Conservation (phyloP, 2,888 invertebrate genomes). For the Sminthurinus aureus region DNA sequence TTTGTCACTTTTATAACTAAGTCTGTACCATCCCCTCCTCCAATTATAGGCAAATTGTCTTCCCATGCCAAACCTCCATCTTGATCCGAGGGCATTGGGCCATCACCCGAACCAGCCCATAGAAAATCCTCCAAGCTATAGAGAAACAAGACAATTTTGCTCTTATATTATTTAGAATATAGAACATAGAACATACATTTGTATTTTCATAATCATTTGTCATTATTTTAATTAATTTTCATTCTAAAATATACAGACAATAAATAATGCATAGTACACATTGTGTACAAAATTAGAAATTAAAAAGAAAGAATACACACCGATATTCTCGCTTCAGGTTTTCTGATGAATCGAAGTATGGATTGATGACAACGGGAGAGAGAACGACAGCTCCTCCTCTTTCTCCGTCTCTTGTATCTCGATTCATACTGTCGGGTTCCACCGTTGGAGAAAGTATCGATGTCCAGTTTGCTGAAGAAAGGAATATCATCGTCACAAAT, state of each 20-base stretch:
- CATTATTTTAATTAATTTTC: not conserved
- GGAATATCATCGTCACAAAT: not conserved
- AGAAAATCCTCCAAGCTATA: conserved; percentile 80
- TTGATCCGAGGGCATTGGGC: conserved; percentile 64
- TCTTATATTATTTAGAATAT: too few species aligned
- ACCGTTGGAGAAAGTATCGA: not conserved
- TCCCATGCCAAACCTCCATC: conserved; percentile 59
- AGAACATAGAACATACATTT: too few species aligned
- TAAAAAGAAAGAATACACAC: not conserved
- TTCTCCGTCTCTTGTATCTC: too few species aligned
- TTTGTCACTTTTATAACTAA: conserved; percentile 48
- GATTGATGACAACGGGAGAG: not conserved
- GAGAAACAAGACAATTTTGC: not conserved
- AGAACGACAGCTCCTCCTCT: not conserved
- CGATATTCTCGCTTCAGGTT: not conserved
- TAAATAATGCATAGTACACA: not conserved
- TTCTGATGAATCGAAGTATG: conserved; percentile 7
- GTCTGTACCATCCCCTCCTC: not conserved
- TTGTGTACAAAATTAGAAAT: not conserved
- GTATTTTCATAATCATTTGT: not conserved
- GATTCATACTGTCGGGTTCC: not conserved
- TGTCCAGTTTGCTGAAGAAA: conserved; percentile 1
- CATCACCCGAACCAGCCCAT: conserved; percentile 88
- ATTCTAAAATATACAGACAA: not conserved
- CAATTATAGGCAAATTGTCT: conserved; percentile 44